Evolutionary conservation across 2,888 invertebrate genomes (phyloP).

Genomic region (Nomada flava): DNA sequence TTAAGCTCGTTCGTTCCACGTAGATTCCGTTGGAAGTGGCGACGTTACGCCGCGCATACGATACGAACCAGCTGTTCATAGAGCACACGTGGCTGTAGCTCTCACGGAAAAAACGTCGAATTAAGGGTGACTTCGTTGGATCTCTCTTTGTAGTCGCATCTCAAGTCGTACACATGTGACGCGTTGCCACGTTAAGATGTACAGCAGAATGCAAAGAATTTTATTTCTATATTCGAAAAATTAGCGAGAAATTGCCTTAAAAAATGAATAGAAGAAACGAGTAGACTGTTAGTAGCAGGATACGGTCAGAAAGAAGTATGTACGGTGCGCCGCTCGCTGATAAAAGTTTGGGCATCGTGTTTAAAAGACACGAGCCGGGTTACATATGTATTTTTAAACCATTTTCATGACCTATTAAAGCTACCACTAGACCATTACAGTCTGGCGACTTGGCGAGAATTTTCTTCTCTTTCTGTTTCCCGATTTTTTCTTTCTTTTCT

Average conservation of each 20-base stretch:
- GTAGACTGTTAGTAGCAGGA: background rate
- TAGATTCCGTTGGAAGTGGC: conserved; percentile 44
- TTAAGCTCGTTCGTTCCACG: conserved; percentile 28
- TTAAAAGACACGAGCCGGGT: conserved; percentile 14
- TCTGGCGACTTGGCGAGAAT: background rate
- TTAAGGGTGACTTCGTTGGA: conserved; percentile 36
- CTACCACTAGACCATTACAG: conserved; percentile 1
- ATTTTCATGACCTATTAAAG: conserved; percentile 22
- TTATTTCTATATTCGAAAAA: too few relatives aligned
- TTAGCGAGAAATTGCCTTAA: too few relatives aligned
- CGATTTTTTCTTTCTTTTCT: too few relatives aligned
- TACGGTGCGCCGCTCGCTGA: conserved; percentile 12
- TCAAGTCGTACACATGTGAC: conserved; percentile 28
- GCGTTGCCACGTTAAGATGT: too few relatives aligned
- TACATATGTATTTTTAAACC: conserved; percentile 28
- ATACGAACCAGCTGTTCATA: conserved; percentile 28
- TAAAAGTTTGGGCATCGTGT: conserved; percentile 27
- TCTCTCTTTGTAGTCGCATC: conserved; percentile 35
- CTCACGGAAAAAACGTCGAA: conserved; percentile 3
- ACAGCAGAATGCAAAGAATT: too few relatives aligned
- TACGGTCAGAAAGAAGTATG: background rate
- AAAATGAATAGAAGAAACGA: background rate
- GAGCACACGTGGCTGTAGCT: background rate
- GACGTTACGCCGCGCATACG: conserved; percentile 47
- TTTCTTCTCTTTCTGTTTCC: background rate